Evolutionary conservation across 2,888 invertebrate species (phyloP), one percentile per base, ranked within the genome.

Genomic region (Doris montereyensis): DNA sequence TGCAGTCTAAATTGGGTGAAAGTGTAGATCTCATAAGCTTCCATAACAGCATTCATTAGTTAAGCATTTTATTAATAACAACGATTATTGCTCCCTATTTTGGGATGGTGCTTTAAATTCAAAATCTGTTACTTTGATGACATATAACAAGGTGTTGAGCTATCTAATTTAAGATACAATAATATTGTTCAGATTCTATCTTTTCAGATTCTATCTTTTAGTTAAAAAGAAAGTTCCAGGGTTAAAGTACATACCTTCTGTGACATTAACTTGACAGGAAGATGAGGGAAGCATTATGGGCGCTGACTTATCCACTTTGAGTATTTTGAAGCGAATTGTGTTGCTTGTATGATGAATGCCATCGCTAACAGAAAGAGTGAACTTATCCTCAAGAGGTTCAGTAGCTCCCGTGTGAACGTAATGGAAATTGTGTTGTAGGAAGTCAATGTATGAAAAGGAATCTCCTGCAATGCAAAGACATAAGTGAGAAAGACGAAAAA

Each of bases 201-300:
- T n/a, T n/a, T n/a, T n/a, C n/a, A n/a, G n/a, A n/a, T n/a, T n/a
- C n/a, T n/a, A n/a, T n/a, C n/a, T n/a, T n/a, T n/a, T n/a, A n/a
- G n/a, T n/a, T n/a, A n/a, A n/a, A n/a, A n/a, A n/a, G n/a, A n/a
- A n/a, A n/a, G n/a, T n/a, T n/a, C n/a, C n/a, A n/a, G n/a, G n/a
- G n/a, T n/a, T n/a, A n/a, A n/a, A n/a, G n/a, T n/a, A n/a, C n/a
- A 68, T 79, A 88, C 89, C 88, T 85, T 89, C 89, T 52, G 84
- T 85, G 28, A 89, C 82, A 71, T 84, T 84, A 28, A 88, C 78
- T 24, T 84, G 83, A 81, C 86, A 85, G 2, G 83, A 79, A 65
- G 89, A 86, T 74, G 87, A 81, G 4, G 85, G 83, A 57, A 86
- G 73, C 78, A 86, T 82, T 65, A 81, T 81, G 3, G 89, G 88